Evolutionary conservation across 2,113 vertebrate genomes (phyloP).

Genomic region (rabbit (Oryctolagus cuniculus)): DNA sequence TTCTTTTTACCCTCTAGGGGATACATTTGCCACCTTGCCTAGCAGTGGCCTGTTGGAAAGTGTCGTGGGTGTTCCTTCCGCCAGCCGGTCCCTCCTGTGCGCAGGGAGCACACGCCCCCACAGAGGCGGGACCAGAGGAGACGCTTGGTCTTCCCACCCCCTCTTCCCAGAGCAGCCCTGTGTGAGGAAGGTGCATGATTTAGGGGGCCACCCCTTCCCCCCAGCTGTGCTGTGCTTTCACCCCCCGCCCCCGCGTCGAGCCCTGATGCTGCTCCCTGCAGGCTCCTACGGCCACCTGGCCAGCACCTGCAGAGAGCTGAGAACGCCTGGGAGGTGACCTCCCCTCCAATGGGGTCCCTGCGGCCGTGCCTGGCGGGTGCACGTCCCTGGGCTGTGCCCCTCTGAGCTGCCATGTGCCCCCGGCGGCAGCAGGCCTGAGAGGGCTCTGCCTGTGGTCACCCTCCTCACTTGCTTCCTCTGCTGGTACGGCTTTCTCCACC

Average conservation of each 20-base stretch:
- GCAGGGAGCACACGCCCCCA: no score
- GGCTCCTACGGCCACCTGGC: not conserved
- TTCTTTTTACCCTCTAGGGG: not conserved
- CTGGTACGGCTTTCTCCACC: not conserved
- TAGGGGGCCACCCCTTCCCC: not conserved
- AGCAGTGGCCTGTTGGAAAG: not conserved
- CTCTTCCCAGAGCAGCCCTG: not conserved
- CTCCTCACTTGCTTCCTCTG: not conserved
- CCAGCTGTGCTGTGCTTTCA: not conserved
- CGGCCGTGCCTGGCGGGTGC: not conserved
- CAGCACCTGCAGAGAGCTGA: not conserved
- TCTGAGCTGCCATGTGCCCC: no score
- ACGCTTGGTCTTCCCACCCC: not conserved
- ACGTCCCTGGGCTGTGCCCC: not conserved
- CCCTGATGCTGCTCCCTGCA: no score
- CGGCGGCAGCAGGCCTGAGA: not conserved
- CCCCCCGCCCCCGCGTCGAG: no score
- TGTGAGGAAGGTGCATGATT: no score
- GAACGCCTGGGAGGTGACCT: no score
- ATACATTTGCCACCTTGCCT: not conserved
- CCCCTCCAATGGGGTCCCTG: not conserved
- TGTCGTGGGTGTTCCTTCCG: no score
- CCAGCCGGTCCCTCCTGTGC: no score
- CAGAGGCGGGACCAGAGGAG: not conserved
- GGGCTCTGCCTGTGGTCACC: not conserved